Conservation (phyloP, 2,888 invertebrate species). For the Sesia bembeciformis region DNA sequence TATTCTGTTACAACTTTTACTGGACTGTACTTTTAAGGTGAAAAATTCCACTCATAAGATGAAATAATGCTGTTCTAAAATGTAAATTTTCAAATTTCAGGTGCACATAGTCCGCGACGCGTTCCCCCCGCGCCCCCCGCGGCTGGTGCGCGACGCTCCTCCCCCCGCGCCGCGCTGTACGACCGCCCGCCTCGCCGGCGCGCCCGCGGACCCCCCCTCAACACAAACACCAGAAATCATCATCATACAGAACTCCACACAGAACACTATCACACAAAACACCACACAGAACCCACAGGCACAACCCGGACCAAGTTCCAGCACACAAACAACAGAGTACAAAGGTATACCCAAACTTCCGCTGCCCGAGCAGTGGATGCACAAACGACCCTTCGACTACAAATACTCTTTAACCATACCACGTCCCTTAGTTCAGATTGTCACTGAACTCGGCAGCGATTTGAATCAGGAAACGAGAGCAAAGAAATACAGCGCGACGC, state of each 20-base stretch:
- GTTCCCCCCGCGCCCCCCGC: constrained; percentile 13
- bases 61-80: not conserved
- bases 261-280: constrained; percentile 18
- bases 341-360: constrained; percentile 48
- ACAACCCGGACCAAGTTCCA: not conserved
- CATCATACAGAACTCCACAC: constrained; percentile 10
- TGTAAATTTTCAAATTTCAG: constrained; percentile 22
- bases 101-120: constrained; percentile 51
- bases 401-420: constrained; percentile 53
- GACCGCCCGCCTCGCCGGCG: constrained; percentile 9
- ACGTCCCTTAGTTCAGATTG: constrained; percentile 48
- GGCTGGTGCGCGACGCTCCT: constrained; percentile 10
- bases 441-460: constrained; percentile 46
- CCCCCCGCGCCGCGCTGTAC: constrained; percentile 16
- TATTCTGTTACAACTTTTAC: too few relatives aligned
- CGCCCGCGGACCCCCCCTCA: not conserved
- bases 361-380: constrained; percentile 61
- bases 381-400: constrained; percentile 51
- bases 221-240: not conserved
- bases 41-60: too few relatives aligned
- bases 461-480: constrained; percentile 41
- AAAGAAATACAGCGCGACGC: constrained; percentile 58
- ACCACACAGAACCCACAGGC: constrained; percentile 11
- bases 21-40: too few relatives aligned
- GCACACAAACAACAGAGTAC: constrained; percentile 15